phyloP scores from a whole-genome alignment of 2,888 invertebrate genomes.

The Tenthredo mesomela region DNA sequence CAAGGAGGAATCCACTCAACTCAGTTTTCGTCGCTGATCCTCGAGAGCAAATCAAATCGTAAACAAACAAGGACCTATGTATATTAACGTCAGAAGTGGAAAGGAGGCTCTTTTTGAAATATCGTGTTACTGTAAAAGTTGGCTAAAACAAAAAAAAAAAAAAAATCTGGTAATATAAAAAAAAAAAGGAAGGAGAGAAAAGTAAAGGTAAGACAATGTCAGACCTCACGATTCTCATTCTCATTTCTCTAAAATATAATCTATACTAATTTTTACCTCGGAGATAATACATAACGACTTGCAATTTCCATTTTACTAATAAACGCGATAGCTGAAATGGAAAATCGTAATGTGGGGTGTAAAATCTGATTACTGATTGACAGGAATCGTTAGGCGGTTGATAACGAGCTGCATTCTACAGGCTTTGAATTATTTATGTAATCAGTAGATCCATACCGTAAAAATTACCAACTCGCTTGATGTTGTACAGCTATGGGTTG shows the following conservation, averaged over 20 bases:
- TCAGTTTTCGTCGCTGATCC: conserved; percentile 33
- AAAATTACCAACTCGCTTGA: conserved; percentile 33
- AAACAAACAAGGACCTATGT: conserved; percentile 14
- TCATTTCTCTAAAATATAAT: not conserved
- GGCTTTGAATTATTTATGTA: conserved; percentile 74
- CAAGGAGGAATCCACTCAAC: not conserved
- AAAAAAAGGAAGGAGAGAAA: not conserved
- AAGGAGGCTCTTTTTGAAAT: not conserved
- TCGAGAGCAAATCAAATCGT: conserved; percentile 21
- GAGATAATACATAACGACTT: not conserved
- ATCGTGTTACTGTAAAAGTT: not conserved
- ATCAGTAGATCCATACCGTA: conserved; percentile 63
- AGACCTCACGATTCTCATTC: not conserved
- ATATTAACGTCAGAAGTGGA: conserved; percentile 9
- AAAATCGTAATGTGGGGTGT: not conserved
- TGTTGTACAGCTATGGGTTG: conserved; percentile 1
- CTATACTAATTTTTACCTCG: not conserved
- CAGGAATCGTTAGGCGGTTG: conserved; percentile 31
- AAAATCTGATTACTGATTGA: conserved; percentile 39
- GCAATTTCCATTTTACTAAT: not conserved
- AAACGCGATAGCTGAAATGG: conserved; percentile 5
- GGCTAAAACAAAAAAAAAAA: not conserved
- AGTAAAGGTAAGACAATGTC: not conserved
- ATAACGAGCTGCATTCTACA: conserved; percentile 37
- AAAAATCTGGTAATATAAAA: not conserved